Percentiles rank a stretch among this genome's conserved stretches.
phyloP scores from a whole-genome alignment of 1,140 invertebrate genomes.

The Meloidogyne floridensis region DNA sequence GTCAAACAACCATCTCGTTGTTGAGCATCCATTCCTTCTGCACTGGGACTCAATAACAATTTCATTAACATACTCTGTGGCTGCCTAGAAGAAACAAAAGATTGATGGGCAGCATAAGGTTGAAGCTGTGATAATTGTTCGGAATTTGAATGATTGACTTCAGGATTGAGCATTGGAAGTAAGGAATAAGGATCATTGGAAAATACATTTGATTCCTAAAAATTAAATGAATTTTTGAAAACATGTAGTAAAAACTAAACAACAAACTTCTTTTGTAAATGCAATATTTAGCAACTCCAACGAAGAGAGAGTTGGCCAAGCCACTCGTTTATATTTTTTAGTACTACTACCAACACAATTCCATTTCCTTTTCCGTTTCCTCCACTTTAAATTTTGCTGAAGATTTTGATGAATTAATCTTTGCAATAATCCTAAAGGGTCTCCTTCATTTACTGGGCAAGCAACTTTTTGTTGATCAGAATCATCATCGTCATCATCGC shows the following conservation, averaged over 20 bases:
- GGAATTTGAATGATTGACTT: not conserved
- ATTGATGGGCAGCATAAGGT: not conserved
- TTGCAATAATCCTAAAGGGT: conserved; percentile 5
- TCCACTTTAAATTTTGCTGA: not conserved
- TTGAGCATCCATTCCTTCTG: not conserved
- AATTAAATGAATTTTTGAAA: not conserved
- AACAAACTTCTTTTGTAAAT: not conserved
- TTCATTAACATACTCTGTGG: not conserved
- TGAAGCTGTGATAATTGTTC: not conserved
- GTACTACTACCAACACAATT: not conserved
- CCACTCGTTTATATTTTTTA: not conserved
- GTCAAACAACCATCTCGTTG: not conserved
- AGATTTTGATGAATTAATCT: not conserved
- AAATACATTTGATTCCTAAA: conserved; percentile 17
- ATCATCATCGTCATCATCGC: conserved; percentile 2
- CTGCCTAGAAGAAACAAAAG: conserved; percentile 2
- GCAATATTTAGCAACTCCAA: conserved; percentile 10
- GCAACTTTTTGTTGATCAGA: not conserved
- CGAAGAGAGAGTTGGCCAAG: not conserved
- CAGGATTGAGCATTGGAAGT: not conserved
- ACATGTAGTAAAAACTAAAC: not conserved
- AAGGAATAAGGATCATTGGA: conserved; percentile 8
- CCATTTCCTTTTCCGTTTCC: not conserved
- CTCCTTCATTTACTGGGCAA: not conserved
- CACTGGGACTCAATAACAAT: not conserved